A percentile compares a stretch with the other conserved stretches of the same genome.
phyloP scores from a whole-genome alignment of 2,797 vertebrate genomes.

The Valencia hispanica region DNA sequence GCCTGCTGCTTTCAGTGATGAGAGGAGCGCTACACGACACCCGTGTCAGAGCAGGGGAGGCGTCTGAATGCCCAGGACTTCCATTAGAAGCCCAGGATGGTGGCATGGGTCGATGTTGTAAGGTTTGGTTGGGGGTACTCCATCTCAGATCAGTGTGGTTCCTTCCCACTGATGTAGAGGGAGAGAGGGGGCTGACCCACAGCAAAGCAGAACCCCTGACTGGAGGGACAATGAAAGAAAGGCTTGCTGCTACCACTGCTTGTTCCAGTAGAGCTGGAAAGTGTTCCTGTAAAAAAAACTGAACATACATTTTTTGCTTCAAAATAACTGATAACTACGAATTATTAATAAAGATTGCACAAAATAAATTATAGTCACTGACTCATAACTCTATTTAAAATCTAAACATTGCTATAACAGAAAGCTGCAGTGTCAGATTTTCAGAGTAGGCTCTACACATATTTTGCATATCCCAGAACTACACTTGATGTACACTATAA shows the following conservation, averaged over 20 bases:
- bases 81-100: conserved; percentile 82
- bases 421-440: conserved; percentile 32
- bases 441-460: conserved; percentile 29
- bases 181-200: conserved; percentile 67
- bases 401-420: conserved; percentile 5
- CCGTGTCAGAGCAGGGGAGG: conserved; percentile 70
- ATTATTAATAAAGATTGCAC: background rate
- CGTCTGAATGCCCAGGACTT: conserved; percentile 79
- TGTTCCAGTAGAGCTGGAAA: conserved; percentile 37
- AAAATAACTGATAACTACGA: conserved; percentile 3
- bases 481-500: conserved; percentile 14
- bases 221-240: conserved; percentile 69
- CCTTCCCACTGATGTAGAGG: conserved; percentile 67
- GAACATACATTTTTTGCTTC: conserved; percentile 1
- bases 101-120: conserved; percentile 78
- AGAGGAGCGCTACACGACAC: conserved; percentile 76
- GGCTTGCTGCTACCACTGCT: conserved; percentile 34
- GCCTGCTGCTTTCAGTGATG: conserved; percentile 80
- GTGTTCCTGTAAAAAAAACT: conserved; percentile 33
- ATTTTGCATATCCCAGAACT: conserved; percentile 38
- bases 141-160: conserved; percentile 79
- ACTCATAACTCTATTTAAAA: conserved; percentile 10
- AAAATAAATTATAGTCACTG: conserved; percentile 13
- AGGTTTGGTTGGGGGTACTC: conserved; percentile 81
- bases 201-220: conserved; percentile 69